Evolutionary conservation across 2,888 invertebrate genomes (phyloP), one percentile per base, ranked within the genome.

Genomic region (Lysandra bellargus): DNA sequence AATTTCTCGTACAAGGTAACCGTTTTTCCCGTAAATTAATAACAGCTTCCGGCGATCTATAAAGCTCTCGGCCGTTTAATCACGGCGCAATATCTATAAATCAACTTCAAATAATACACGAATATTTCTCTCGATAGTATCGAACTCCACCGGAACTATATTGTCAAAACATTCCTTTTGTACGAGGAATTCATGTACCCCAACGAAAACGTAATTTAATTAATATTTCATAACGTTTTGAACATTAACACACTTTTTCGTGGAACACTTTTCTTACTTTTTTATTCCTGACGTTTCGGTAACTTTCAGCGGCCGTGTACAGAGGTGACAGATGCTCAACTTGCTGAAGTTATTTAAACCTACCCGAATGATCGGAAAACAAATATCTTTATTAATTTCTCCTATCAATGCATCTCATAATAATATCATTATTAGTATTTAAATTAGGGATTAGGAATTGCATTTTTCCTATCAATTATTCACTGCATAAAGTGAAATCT

Each of bases 11-110:
- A 75, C 75, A 75, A 75, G 44, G 75, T 76, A 76, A 33, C 76
- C 76, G 76, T 57, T 76, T 76, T 76, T 76, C 76, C 76, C 17
- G 53, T 75, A 75, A 75, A 75, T 75, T 75, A 75, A 75, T 75
- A 75, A 75, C 75, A 75, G 75, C 12, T 75, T 57, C 76, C 76
- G n/a, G 14, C 76, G 17, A 76, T 76, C 76, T 76, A 57, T 57
- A 76, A 76, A 57, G 57, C 76, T 33, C 76, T 76, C 53, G 53
- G 53, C 57, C 17, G 76, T 76, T 76, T 76, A 76, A 76, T 76
- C 76, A 76, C 76, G 30, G 30, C 57, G 76, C 76, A 33, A 57
- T 57, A 76, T 57, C 76, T 53, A 76, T 76, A 76, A 76, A 76
- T 76, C 76, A 76, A 30, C 57, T 33, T 33, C 76, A 53, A 76